These are phyloP conservation scores for Rhyacophila brunnea DNA, from an alignment of 1,140 invertebrate species.

Conservation along the genomic window DNA sequence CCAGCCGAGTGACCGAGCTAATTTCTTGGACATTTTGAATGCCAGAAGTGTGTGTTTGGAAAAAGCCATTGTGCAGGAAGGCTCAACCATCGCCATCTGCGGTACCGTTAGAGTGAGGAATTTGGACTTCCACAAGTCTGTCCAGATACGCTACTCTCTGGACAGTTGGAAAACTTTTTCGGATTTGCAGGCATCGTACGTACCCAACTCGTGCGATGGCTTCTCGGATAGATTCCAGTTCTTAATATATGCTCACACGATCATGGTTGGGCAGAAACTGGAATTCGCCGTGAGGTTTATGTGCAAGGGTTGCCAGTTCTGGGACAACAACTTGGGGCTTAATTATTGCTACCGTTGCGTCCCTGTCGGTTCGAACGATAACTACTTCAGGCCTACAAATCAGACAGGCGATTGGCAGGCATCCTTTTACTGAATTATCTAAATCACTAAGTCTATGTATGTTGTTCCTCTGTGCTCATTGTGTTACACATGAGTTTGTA, in stretches of 20 bases:
- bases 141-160: conserved; percentile 81
- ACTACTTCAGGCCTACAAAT: conserved; percentile 36
- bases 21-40: conserved; percentile 77
- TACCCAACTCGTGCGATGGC: conserved; percentile 86
- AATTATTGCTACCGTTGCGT: conserved; percentile 87
- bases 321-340: conserved; percentile 84
- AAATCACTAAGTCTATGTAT: not conserved
- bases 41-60: conserved; percentile 78
- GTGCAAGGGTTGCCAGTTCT: conserved; percentile 79
- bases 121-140: conserved; percentile 87
- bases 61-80: conserved; percentile 73
- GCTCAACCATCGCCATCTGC: conserved; percentile 71
- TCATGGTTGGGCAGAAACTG: conserved; percentile 71
- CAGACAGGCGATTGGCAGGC: conserved; percentile 50
- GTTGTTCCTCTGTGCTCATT: conserved; percentile 10
- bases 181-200: conserved; percentile 81
- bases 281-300: conserved; percentile 83
- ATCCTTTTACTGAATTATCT: conserved; percentile 49
- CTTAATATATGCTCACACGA: conserved; percentile 67
- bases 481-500: conserved; percentile 6
- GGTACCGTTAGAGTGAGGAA: conserved; percentile 87
- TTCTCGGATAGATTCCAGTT: conserved; percentile 90
- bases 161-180: conserved; percentile 83
- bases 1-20: conserved; percentile 71
- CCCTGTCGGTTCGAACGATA: conserved; percentile 46